phyloP scores from a whole-genome alignment of 2,113 vertebrate species.

The Rhynchopsitta pachyrhyncha region DNA sequence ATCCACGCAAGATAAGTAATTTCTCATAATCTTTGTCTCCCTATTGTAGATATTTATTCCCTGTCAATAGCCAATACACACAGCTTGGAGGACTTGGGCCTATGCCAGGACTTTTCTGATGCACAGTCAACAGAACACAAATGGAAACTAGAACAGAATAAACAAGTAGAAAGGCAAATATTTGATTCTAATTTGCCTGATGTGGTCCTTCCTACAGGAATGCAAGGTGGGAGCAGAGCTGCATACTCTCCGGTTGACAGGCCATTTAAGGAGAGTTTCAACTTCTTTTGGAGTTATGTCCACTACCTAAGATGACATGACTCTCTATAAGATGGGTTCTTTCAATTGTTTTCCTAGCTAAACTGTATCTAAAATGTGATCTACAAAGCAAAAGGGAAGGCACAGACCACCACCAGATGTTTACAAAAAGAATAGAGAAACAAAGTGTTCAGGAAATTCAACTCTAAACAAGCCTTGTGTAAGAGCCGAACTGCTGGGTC shows the following conservation, averaged over 20 bases:
- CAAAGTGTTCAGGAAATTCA: neutral
- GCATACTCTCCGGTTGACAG: neutral
- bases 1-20: neutral
- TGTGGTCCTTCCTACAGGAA: neutral
- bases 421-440: neutral
- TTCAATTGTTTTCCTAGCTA: neutral
- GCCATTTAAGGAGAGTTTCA: neutral
- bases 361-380: neutral
- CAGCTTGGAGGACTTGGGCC: neutral
- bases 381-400: neutral
- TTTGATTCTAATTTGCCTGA: neutral
- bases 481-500: neutral
- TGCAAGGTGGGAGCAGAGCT: neutral
- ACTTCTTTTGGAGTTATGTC: neutral
- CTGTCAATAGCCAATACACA: neutral
- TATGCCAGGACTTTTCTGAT: neutral
- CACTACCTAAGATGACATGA: neutral
- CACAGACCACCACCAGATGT: neutral
- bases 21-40: neutral
- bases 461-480: neutral
- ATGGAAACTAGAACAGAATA: constrained; percentile 1
- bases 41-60: neutral
- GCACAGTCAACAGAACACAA: neutral
- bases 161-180: neutral
- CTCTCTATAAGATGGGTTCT: neutral